These are phyloP conservation scores for Leucophenga maculata DNA, from an alignment of 2,888 invertebrate species.

Conservation along the genomic window DNA sequence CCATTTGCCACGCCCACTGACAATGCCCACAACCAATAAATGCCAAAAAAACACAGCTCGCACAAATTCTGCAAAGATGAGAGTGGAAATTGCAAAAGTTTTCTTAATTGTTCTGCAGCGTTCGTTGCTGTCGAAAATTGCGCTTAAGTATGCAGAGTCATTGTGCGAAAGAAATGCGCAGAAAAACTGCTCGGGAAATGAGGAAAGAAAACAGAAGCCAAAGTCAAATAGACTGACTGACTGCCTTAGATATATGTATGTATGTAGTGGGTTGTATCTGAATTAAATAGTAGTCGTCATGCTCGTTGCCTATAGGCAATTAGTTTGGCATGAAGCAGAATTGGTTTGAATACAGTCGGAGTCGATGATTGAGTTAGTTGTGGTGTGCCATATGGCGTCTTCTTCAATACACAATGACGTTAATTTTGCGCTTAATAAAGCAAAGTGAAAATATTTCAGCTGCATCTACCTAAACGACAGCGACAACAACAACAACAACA, in stretches of 20 bases:
- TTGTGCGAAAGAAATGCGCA: conserved; percentile 39
- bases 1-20: conserved; percentile 28
- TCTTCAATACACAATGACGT: too few relatives aligned
- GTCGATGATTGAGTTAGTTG: conserved; percentile 18
- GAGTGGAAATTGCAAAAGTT: conserved; percentile 61
- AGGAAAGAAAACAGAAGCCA: conserved; percentile 6
- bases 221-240: background rate
- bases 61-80: conserved; percentile 9
- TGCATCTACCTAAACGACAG: too few relatives aligned
- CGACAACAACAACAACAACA: too few relatives aligned
- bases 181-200: conserved; percentile 2
- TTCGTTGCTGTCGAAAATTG: conserved; percentile 49
- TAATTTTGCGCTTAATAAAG: conserved; percentile 5
- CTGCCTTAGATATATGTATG: too few relatives aligned
- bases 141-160: conserved; percentile 61
- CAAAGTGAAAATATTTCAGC: too few relatives aligned
- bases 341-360: background rate
- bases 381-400: background rate
- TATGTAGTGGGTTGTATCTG: background rate
- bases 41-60: too few relatives aligned
- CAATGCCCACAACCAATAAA: conserved; percentile 22
- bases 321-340: background rate
- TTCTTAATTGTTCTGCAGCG: conserved; percentile 54
- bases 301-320: background rate
- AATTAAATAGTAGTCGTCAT: conserved; percentile 10